Percentiles rank a stretch among this genome's conserved stretches.
Conservation (phyloP, 2,797 vertebrate species). For the Limosa lapponica region DNA sequence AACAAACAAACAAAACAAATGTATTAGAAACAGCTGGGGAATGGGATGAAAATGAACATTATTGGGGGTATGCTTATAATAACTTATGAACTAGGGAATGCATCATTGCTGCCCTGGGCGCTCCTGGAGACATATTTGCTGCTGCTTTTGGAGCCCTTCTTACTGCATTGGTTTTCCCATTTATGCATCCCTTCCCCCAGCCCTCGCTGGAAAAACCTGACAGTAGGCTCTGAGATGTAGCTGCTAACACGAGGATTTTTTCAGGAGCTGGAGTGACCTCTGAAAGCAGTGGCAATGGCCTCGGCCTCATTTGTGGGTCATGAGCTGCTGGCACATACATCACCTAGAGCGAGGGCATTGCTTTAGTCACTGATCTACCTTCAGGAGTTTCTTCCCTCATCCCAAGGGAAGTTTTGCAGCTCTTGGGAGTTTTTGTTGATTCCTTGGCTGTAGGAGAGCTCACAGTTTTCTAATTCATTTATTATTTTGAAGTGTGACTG, state of each 20-base stretch:
- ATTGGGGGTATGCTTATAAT: slow-evolving; percentile 9
- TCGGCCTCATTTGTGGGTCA: background rate
- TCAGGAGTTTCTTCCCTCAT: background rate
- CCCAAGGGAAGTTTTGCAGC: background rate
- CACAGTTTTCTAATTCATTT: background rate
- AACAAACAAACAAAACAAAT: slow-evolving; percentile 52
- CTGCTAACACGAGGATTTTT: background rate
- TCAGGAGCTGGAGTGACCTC: background rate
- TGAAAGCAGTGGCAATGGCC: background rate
- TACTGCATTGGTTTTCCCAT: background rate
- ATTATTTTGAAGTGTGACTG: background rate
- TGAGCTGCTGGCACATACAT: accelerated
- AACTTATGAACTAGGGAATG: slow-evolving; percentile 12
- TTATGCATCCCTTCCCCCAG: background rate
- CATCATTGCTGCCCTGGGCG: background rate
- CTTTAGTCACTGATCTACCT: background rate
- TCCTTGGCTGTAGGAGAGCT: background rate
- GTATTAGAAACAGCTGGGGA: slow-evolving; percentile 64
- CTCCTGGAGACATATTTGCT: background rate
- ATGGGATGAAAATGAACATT: slow-evolving; percentile 30
- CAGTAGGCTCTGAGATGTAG: background rate
- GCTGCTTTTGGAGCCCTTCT: background rate
- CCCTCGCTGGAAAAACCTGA: background rate
- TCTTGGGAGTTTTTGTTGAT: background rate
- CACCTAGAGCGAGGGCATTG: background rate